Percentiles rank a stretch among this genome's conserved stretches.
These are phyloP conservation scores for Gasteruption jaculator DNA, from an alignment of 2,888 invertebrate species.

Conservation along the genomic window DNA sequence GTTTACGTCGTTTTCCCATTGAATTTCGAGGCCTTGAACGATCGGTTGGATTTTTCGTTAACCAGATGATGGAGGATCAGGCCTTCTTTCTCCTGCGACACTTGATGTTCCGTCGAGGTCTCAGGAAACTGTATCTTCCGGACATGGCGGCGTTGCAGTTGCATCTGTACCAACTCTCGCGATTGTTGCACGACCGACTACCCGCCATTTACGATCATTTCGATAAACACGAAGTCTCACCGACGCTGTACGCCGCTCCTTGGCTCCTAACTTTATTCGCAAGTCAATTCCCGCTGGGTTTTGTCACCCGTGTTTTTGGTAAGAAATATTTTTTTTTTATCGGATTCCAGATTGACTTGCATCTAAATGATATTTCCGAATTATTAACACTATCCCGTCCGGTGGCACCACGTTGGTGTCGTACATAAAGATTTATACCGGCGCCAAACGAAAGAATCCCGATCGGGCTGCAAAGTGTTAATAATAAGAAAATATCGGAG, in stretches of 20 bases:
- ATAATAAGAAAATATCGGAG: no score
- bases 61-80: constrained; percentile 87
- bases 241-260: constrained; percentile 92
- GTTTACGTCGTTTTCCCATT: constrained; percentile 1
- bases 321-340: constrained; percentile 35
- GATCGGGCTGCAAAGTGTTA: no score
- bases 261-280: constrained; percentile 96
- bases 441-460: no score
- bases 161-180: constrained; percentile 88
- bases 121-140: constrained; percentile 86
- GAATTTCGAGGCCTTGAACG: constrained; percentile 1
- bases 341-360: constrained; percentile 1
- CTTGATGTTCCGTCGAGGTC: constrained; percentile 84
- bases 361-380: neutral
- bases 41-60: neutral
- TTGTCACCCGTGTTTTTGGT: constrained; percentile 93
- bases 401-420: no score
- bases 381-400: neutral
- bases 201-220: constrained; percentile 85
- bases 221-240: constrained; percentile 83
- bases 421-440: no score
- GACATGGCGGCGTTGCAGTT: constrained; percentile 91
- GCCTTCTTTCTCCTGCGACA: constrained; percentile 86
- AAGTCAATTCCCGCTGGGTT: constrained; percentile 93
- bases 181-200: constrained; percentile 82